Evolutionary conservation across 2,113 vertebrate genomes (phyloP).

Genomic region (Cichladusa arquata): DNA sequence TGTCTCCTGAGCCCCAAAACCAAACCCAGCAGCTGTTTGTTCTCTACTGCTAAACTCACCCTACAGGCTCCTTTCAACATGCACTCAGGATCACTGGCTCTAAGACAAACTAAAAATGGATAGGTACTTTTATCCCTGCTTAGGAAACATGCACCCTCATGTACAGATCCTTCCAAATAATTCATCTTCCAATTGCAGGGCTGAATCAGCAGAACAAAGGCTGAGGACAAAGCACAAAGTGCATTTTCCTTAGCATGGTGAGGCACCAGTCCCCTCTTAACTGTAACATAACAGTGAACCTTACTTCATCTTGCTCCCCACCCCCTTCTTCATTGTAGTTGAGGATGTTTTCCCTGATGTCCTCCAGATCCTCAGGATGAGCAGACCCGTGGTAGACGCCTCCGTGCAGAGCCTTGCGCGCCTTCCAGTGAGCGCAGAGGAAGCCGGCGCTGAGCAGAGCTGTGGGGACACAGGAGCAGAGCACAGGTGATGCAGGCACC

Average conservation of each 20-base stretch:
- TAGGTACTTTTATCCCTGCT: not conserved
- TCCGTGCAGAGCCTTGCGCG: conserved; percentile 76
- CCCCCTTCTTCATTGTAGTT: conserved; percentile 90
- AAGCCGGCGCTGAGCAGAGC: conserved; percentile 80
- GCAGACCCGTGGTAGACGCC: conserved; percentile 75
- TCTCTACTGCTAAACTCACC: not conserved
- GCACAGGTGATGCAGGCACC: not conserved
- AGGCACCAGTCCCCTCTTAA: not conserved
- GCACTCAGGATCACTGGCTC: not conserved
- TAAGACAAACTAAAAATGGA: not conserved
- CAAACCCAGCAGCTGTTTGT: not conserved
- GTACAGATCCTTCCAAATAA: not conserved
- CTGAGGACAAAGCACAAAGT: not conserved
- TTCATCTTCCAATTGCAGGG: not conserved
- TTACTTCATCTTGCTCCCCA: conserved; percentile 88
- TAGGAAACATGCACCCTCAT: not conserved
- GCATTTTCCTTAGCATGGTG: not conserved
- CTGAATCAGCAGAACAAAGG: not conserved
- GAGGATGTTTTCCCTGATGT: conserved; percentile 86
- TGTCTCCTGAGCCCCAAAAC: not conserved
- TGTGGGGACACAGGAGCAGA: conserved; percentile 66
- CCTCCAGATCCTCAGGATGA: conserved; percentile 82
- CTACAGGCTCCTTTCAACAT: not conserved
- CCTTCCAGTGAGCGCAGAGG: conserved; percentile 80
- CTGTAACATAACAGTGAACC: not conserved